Conservation (phyloP, 2,113 vertebrate genomes). For the Syngnathus scovelli region DNA sequence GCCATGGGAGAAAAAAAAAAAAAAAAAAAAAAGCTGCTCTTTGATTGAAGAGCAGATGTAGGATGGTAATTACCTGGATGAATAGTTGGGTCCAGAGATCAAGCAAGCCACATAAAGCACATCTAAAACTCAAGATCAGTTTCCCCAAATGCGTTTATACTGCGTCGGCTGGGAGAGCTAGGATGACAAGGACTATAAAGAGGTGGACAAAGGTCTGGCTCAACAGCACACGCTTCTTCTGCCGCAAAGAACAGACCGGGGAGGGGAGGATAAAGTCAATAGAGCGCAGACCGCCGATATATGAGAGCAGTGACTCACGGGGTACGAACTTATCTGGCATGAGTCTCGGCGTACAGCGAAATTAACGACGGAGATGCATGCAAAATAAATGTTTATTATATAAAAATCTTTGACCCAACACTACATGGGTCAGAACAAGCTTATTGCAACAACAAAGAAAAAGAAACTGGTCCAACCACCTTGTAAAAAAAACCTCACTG, state of each 20-base stretch:
- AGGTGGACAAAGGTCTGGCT: conserved; percentile 53
- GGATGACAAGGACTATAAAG: conserved; percentile 33
- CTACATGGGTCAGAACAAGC: background rate
- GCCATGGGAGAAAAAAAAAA: background rate
- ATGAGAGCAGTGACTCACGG: conserved; percentile 59
- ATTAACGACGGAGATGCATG: conserved; percentile 20
- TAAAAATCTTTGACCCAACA: background rate
- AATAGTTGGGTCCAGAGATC: conserved; percentile 9
- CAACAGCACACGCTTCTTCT: conserved; percentile 32
- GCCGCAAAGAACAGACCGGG: conserved; percentile 39
- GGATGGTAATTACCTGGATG: conserved; percentile 24
- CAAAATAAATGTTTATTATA: conserved; percentile 7
- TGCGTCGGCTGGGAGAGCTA: conserved; percentile 22
- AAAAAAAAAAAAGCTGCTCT: conserved; percentile 26
- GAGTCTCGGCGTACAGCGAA: conserved; percentile 2
- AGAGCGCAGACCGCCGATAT: conserved; percentile 28
- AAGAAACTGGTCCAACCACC: background rate
- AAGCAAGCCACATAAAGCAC: background rate
- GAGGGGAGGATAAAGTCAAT: conserved; percentile 43
- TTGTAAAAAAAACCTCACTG: conserved; percentile 5
- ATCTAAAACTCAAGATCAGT: background rate
- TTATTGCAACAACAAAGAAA: background rate
- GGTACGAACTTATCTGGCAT: conserved; percentile 14
- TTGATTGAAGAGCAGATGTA: conserved; percentile 30
- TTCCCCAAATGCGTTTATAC: conserved; percentile 26